Base-by-base conservation (phyloP, 2,797 vertebrate species). In the Ammospiza maritima region DNA sequence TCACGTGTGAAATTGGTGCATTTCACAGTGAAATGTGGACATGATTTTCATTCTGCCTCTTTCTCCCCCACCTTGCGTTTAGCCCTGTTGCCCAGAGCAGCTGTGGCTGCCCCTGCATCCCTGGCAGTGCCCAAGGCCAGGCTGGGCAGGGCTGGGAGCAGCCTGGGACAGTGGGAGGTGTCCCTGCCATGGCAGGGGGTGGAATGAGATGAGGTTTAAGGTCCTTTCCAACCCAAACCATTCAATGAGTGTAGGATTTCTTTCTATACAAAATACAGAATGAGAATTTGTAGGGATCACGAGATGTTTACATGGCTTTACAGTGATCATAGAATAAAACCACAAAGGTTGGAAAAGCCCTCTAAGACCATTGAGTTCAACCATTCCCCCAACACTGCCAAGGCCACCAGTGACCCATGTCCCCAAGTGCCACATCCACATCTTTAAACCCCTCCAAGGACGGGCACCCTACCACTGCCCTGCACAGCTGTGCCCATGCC, bases 281-380 rank as follows among this genome's bases (percentile, higher is more conserved):
- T 0, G 7, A 32, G 48, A 26, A 9, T 34, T 48, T 54, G 16
- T 12, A 40, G 27, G 10, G 5, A 5, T 13, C 53, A 38, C 0
- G 0, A 65, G 32, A 1, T 32, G 7, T 32, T 67, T 61, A 11
- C 0, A 0, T 36, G 5, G 38, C 38, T 38, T 38, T 38, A 38
- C 38, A 38, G 38, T 38, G 38, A 38, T 38, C 38, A 38, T 38
- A 38, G 11, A 67, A 47, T 26, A 57, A 48, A 75, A 27, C 36
- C 32, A 67, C 32, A 22, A 17, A 25, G 34, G 5, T 69, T 62
- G 62, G 27, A 62, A 75, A 82, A 82, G 13, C 18, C 7, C 8
- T 48, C 22, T 36, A 16, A 54, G 30, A 42, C 16, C 8, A 20
- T 16, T 5, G 5, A 81, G 42, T 42, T 13, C 32, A 36, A 1